Evolutionary conservation across 1,140 invertebrate species (phyloP), one percentile per base, ranked within the genome.

Genomic region (Telenomus remus): DNA sequence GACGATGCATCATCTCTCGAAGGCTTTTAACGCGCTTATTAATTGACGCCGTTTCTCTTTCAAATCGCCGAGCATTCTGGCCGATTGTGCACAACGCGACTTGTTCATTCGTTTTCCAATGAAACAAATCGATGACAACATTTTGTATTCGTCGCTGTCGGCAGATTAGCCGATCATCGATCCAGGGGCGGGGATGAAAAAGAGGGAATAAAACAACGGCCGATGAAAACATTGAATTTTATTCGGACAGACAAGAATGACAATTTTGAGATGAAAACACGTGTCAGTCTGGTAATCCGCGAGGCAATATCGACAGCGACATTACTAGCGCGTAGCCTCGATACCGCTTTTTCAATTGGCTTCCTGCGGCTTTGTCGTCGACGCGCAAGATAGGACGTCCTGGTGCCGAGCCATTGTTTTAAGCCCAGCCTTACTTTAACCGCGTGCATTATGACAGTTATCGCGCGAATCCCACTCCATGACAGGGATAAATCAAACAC

Each of bases 341-440:
- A 76, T 76, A 72, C 77, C 66, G 66, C 69, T 79, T 79, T 79
- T 79, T 79, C 77, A 79, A 79, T 79, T 75, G 77, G 68, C 65
- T 79, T 79, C 68, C 76, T 60, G 69, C 72, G 77, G 72, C 77
- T 78, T 78, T 78, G 76, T 78, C 76, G 60, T 48, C 47, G 53
- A 56, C 57, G 65, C 61, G 66, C 63, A 63, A 73, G 70, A 73
- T 78, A 73, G 75, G 63, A 69, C 69, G 70, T 78, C 66, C 76
- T 70, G 76, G 57, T 46, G 71, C 57, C 19, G 19, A 68, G 65
- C 76, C 44, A 79, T 79, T 79, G 71, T 79, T 75, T 13, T 55
- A 64, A 71, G 66, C 70, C 65, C 76, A 66, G 66, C 76, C 57
- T 70, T 78, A 70, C 71, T 78, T 71, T 71, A 63, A 56, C 54